Evolutionary conservation across 1,140 invertebrate species (phyloP).

Genomic region (Ostrea edulis): DNA sequence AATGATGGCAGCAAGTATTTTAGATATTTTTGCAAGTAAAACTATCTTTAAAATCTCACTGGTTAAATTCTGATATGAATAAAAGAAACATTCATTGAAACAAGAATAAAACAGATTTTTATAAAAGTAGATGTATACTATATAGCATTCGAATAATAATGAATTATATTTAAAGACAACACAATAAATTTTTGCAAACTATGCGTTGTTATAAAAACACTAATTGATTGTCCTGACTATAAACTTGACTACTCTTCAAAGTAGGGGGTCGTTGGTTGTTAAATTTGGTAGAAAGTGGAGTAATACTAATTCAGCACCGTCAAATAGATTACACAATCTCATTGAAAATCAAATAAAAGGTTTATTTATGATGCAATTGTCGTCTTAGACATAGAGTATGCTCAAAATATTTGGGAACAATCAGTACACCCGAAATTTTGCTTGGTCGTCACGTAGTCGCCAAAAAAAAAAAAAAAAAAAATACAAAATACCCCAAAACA

Average conservation of each 20-base stretch:
- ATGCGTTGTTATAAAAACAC: slow-evolving; percentile 1
- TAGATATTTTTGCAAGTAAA: too few species aligned
- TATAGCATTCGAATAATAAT: too few species aligned
- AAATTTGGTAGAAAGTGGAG: background rate
- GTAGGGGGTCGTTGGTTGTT: background rate
- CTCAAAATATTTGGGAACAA: slow-evolving; percentile 37
- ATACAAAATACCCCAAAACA: too few species aligned
- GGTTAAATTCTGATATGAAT: too few species aligned
- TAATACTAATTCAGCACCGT: slow-evolving; percentile 31
- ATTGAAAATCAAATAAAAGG: slow-evolving; percentile 35
- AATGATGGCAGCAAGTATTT: too few species aligned
- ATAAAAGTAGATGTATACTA: too few species aligned
- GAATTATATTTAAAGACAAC: too few species aligned
- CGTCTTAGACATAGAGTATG: slow-evolving; percentile 9
- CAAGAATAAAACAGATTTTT: too few species aligned
- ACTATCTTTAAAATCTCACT: too few species aligned
- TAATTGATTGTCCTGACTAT: slow-evolving; percentile 15
- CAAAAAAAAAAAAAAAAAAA: too few species aligned
- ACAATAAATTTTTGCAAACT: too few species aligned
- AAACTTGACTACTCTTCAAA: slow-evolving; percentile 9
- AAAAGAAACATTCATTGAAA: too few species aligned
- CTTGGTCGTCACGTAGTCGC: background rate
- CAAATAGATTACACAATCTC: slow-evolving; percentile 32
- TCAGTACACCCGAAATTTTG: background rate
- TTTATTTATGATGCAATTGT: slow-evolving; percentile 40